Percentiles rank a stretch among this genome's conserved stretches.
Conservation (phyloP, 2,113 vertebrate species). For the Pleuronectes platessa region DNA sequence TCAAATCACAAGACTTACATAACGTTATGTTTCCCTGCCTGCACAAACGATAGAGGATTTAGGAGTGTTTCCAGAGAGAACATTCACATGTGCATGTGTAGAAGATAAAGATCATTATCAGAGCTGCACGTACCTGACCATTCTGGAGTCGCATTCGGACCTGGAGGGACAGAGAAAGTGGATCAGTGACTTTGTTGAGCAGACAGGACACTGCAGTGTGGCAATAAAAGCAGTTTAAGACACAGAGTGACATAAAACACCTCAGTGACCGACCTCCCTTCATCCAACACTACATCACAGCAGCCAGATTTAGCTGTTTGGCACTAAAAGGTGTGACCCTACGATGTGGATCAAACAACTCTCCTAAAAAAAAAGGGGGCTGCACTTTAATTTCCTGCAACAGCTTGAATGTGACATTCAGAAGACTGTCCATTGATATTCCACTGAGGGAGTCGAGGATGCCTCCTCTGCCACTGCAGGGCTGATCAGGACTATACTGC, state of each 20-base stretch:
- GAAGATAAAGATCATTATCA: background rate
- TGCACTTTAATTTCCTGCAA: constrained; percentile 12
- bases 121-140: constrained; percentile 67
- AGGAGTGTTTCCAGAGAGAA: background rate
- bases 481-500: background rate
- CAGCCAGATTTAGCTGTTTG: constrained; percentile 18
- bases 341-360: constrained; percentile 19
- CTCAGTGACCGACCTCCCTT: constrained; percentile 38
- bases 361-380: constrained; percentile 4
- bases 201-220: constrained; percentile 15
- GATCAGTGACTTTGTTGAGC: constrained; percentile 40
- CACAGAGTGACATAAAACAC: constrained; percentile 47
- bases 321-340: constrained; percentile 2
- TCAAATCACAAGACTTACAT: constrained; percentile 12
- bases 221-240: constrained; percentile 16
- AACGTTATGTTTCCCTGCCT: constrained; percentile 1
- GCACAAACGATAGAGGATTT: background rate
- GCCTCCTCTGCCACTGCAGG: background rate
- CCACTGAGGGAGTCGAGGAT: background rate
- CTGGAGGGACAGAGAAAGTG: constrained; percentile 46
- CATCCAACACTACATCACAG: constrained; percentile 52
- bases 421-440: constrained; percentile 14
- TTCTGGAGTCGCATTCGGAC: constrained; percentile 67
- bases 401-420: constrained; percentile 15
- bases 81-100: too few species aligned